phyloP scores from a whole-genome alignment of 2,888 invertebrate genomes.

The Eustalomyia histrio region DNA sequence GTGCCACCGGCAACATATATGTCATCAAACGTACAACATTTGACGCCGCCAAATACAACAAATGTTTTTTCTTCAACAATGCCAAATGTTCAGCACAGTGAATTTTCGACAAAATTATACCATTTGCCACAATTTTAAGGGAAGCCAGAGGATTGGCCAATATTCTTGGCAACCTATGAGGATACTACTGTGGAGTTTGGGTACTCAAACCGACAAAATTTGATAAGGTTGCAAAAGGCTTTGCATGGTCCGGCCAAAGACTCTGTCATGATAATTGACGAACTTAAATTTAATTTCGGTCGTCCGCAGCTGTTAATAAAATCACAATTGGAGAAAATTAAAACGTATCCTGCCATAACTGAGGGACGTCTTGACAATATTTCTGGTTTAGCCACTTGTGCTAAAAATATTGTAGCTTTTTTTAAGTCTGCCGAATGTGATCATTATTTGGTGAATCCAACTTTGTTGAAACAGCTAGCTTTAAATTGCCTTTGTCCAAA shows the following conservation, averaged over 20 bases:
- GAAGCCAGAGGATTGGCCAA: constrained; percentile 37
- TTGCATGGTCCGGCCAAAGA: constrained; percentile 28
- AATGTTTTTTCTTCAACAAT: no score
- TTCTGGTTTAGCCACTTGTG: no score
- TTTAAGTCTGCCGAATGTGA: constrained; percentile 15
- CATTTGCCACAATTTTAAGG: constrained; percentile 16
- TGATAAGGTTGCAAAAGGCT: constrained; percentile 40
- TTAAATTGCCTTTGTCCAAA: constrained; percentile 58
- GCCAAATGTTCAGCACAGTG: not conserved
- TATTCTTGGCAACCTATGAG: constrained; percentile 31
- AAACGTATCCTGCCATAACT: constrained; percentile 40
- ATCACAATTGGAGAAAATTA: constrained; percentile 42
- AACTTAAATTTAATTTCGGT: constrained; percentile 58
- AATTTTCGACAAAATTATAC: constrained; percentile 16
- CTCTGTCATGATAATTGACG: constrained; percentile 40
- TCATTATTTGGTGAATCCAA: constrained; percentile 44
- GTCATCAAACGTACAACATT: no score
- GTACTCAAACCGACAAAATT: constrained; percentile 47
- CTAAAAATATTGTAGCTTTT: constrained; percentile 17
- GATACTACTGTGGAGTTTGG: constrained; percentile 38
- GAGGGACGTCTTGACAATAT: no score
- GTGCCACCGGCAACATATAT: no score
- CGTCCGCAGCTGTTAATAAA: constrained; percentile 48
- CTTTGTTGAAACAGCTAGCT: constrained; percentile 47
- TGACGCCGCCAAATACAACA: not conserved